A percentile compares a stretch with the other conserved stretches of the same genome.
These are phyloP conservation scores for Agrochola lota DNA, from an alignment of 2,888 invertebrate species.

Conservation along the genomic window DNA sequence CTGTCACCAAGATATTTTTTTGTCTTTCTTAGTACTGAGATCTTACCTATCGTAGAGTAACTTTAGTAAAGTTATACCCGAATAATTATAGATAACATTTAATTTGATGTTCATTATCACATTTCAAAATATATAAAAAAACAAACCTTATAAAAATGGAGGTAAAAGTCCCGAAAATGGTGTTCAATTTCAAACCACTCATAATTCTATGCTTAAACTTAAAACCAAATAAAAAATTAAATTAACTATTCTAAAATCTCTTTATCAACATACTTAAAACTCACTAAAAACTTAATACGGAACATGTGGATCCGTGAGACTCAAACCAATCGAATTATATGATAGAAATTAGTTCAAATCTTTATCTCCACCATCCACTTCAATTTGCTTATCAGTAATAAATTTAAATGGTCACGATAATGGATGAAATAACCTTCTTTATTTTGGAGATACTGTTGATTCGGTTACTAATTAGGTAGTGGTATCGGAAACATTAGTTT, in stretches of 20 bases:
- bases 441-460: constrained; percentile 48
- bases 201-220: constrained; percentile 11
- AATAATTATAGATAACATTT: background rate
- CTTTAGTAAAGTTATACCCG: background rate
- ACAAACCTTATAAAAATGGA: background rate
- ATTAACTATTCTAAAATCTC: constrained; percentile 21
- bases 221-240: constrained; percentile 21
- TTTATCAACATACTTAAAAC: constrained; percentile 51
- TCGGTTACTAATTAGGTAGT: constrained; percentile 62
- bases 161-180: constrained; percentile 6
- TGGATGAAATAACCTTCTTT: constrained; percentile 53
- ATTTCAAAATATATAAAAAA: background rate
- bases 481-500: constrained; percentile 63
- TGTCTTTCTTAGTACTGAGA: background rate
- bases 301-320: constrained; percentile 43
- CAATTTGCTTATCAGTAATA: constrained; percentile 70
- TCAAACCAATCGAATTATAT: constrained; percentile 40
- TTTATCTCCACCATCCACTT: constrained; percentile 65
- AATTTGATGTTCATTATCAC: background rate
- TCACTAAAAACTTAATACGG: constrained; percentile 44
- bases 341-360: constrained; percentile 66
- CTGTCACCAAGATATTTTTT: background rate
- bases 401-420: constrained; percentile 70
- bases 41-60: background rate
- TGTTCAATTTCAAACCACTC: constrained; percentile 36